phyloP scores from a whole-genome alignment of 2,888 invertebrate species.

The Leucophenga maculata region DNA sequence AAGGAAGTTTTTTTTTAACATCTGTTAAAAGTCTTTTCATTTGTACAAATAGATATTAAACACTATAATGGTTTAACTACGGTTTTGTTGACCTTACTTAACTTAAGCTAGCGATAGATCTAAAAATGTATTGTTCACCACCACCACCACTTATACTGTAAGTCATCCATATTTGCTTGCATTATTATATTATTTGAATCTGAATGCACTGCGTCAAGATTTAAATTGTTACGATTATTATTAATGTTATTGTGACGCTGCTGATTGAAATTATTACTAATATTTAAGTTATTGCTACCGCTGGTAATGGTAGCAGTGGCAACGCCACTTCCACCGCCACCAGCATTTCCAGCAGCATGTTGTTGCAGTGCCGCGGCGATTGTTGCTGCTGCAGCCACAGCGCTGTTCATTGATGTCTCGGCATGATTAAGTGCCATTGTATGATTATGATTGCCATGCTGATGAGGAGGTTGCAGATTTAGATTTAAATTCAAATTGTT shows the following conservation, averaged over 20 bases:
- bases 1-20: slow-evolving; percentile 15
- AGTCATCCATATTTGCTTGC: slow-evolving; percentile 70
- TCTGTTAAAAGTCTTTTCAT: slow-evolving; percentile 9
- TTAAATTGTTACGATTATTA: slow-evolving; percentile 50
- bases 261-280: slow-evolving; percentile 56
- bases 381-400: slow-evolving; percentile 50
- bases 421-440: slow-evolving; percentile 31
- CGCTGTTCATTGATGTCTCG: slow-evolving; percentile 35
- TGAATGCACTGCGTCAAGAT: slow-evolving; percentile 57
- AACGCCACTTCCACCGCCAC: not conserved
- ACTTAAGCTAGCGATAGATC: not conserved
- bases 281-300: slow-evolving; percentile 54
- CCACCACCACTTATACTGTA: slow-evolving; percentile 71
- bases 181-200: slow-evolving; percentile 69
- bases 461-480: slow-evolving; percentile 52
- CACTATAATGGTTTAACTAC: not conserved
- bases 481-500: slow-evolving; percentile 67
- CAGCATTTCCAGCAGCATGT: slow-evolving; percentile 48
- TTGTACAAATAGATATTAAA: slow-evolving; percentile 7
- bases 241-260: slow-evolving; percentile 42
- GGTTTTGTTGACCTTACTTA: not conserved
- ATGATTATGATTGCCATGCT: slow-evolving; percentile 68
- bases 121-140: slow-evolving; percentile 57
- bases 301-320: not conserved
- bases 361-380: slow-evolving; percentile 56